Percentiles rank a stretch among this genome's conserved stretches.
Conservation (phyloP, 2,888 invertebrate species). For the Macropis europaea region DNA sequence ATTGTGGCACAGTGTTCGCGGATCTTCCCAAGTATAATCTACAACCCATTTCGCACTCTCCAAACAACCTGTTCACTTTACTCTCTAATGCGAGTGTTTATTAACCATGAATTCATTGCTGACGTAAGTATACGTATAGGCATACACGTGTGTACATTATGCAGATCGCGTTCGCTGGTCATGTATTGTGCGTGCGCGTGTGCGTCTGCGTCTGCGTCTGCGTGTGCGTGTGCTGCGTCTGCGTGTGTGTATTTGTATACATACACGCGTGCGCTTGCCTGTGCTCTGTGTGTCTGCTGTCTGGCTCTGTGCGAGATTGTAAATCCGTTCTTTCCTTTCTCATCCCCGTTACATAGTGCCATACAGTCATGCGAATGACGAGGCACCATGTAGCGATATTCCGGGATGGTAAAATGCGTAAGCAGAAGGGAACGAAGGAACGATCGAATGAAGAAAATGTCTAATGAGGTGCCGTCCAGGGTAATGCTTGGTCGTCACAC, state of each 20-base stretch:
- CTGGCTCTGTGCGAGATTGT: no score
- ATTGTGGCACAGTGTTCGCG: slow-evolving; percentile 83
- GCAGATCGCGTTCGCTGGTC: background rate
- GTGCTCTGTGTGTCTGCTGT: no score
- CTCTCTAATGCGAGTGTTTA: slow-evolving; percentile 61
- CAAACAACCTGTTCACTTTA: slow-evolving; percentile 36
- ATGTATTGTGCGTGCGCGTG: background rate
- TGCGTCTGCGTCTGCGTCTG: background rate
- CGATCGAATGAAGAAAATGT: background rate
- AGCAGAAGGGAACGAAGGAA: no score
- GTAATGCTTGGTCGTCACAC: no score
- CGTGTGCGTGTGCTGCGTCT: background rate
- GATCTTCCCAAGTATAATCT: slow-evolving; percentile 48
- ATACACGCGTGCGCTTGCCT: no score
- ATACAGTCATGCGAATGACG: no score
- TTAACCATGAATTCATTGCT: slow-evolving; percentile 60
- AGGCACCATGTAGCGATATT: no score
- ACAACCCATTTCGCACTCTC: slow-evolving; percentile 42
- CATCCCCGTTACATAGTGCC: no score
- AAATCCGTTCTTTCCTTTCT: no score
- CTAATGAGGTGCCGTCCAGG: no score
- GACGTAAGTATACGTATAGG: slow-evolving; percentile 17
- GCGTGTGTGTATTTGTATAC: background rate
- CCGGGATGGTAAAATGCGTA: no score
- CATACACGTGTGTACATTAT: slow-evolving; percentile 10